Conservation (phyloP, 2,888 invertebrate species). For the Julus scanicus region DNA sequence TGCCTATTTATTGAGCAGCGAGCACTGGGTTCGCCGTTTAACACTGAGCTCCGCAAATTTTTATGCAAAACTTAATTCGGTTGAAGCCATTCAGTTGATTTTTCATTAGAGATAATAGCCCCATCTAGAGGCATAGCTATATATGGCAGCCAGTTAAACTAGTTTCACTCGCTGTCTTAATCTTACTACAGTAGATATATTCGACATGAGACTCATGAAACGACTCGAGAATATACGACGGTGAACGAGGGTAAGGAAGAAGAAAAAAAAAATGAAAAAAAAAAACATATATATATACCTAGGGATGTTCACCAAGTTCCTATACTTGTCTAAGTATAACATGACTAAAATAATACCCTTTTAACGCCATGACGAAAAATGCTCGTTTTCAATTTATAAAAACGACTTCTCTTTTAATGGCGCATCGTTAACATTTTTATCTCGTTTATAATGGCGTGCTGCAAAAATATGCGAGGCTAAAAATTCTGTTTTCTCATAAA, state of each 20-base stretch:
- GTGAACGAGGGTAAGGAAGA: too few relatives aligned
- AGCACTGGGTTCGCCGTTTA: background rate
- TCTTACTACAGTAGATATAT: constrained; percentile 27
- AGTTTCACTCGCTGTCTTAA: constrained; percentile 31
- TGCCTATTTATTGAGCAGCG: constrained; percentile 5
- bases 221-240: background rate
- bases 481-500: too few relatives aligned
- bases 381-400: too few relatives aligned
- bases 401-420: too few relatives aligned
- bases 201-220: constrained; percentile 31
- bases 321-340: background rate
- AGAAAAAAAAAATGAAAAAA: background rate
- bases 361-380: too few relatives aligned
- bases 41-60: constrained; percentile 27
- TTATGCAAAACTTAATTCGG: constrained; percentile 43
- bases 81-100: constrained; percentile 42
- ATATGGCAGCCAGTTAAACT: constrained; percentile 41
- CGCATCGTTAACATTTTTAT: too few relatives aligned
- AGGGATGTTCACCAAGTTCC: constrained; percentile 22
- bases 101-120: constrained; percentile 45
- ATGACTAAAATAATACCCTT: background rate
- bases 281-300: constrained; percentile 1
- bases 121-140: constrained; percentile 38
- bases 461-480: too few relatives aligned
- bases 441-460: too few relatives aligned